A percentile compares a stretch with the other conserved stretches of the same genome.
These are phyloP conservation scores for Arenaria interpres DNA, from an alignment of 2,113 vertebrate species.

Conservation along the genomic window DNA sequence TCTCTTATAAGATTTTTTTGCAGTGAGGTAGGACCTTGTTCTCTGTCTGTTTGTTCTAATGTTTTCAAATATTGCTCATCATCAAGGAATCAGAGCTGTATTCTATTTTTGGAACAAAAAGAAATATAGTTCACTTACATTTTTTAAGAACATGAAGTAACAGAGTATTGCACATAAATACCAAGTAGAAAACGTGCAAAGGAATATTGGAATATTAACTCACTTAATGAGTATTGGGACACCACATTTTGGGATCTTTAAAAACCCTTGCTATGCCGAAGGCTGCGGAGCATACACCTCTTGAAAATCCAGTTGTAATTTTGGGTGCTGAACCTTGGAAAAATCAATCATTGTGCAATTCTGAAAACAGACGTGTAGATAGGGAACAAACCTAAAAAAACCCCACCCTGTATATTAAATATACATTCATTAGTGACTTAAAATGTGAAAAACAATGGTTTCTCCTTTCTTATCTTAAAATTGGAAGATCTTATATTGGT, in stretches of 20 bases:
- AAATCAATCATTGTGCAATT: neutral
- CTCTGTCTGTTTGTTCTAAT: neutral
- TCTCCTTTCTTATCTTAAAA: neutral
- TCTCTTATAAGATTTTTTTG: neutral
- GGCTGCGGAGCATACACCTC: neutral
- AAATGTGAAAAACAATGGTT: neutral
- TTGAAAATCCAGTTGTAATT: neutral
- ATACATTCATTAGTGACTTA: neutral
- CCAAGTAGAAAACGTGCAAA: neutral
- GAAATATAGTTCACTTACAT: neutral
- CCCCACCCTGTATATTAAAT: neutral
- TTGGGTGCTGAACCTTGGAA: neutral
- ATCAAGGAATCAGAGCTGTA: neutral
- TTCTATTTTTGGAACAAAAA: neutral
- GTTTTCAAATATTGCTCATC: neutral
- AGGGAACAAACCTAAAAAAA: neutral
- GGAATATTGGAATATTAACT: neutral
- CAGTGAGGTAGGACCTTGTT: neutral
- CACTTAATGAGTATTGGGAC: neutral
- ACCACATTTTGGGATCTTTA: neutral
- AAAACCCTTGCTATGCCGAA: neutral
- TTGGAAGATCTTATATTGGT: neutral
- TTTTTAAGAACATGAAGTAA: neutral
- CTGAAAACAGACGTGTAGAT: neutral
- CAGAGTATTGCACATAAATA: neutral